Conservation (phyloP, 2,888 invertebrate genomes). For the Ectemnius cavifrons region DNA sequence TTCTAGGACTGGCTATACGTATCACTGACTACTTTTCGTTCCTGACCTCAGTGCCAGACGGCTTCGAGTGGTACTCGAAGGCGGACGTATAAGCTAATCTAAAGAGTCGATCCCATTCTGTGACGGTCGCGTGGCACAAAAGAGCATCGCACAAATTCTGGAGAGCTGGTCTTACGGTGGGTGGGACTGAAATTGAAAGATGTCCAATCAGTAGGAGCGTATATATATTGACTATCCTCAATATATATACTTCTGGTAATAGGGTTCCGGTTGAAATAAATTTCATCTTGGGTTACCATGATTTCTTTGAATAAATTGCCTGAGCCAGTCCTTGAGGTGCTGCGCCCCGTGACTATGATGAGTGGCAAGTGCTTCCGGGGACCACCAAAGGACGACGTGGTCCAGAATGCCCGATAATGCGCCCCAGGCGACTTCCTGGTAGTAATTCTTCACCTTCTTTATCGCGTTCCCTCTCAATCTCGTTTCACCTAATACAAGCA, state of each 20-base stretch:
- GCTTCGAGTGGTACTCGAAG: conserved; percentile 71
- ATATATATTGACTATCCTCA: too few species aligned
- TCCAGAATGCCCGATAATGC: conserved; percentile 89
- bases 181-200: conserved; percentile 79
- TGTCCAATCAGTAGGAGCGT: background rate
- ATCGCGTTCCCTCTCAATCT: conserved; percentile 82
- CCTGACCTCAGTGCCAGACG: conserved; percentile 64
- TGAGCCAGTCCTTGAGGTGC: conserved; percentile 72
- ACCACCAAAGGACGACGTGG: conserved; percentile 92
- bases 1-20: background rate
- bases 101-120: conserved; percentile 88
- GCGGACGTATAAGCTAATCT: conserved; percentile 79
- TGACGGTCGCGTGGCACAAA: conserved; percentile 88
- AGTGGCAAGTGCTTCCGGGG: conserved; percentile 85
- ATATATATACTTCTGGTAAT: background rate
- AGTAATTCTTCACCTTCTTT: conserved; percentile 84
- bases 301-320: conserved; percentile 68
- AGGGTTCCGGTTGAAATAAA: background rate
- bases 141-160: conserved; percentile 88
- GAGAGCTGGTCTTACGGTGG: conserved; percentile 84
- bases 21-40: background rate
- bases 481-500: conserved; percentile 78
- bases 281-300: conserved; percentile 65
- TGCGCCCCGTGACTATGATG: conserved; percentile 76
- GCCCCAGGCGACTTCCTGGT: conserved; percentile 88